Base-by-base conservation (phyloP, 2,113 vertebrate species). In the Protobothrops flavoviridis region DNA sequence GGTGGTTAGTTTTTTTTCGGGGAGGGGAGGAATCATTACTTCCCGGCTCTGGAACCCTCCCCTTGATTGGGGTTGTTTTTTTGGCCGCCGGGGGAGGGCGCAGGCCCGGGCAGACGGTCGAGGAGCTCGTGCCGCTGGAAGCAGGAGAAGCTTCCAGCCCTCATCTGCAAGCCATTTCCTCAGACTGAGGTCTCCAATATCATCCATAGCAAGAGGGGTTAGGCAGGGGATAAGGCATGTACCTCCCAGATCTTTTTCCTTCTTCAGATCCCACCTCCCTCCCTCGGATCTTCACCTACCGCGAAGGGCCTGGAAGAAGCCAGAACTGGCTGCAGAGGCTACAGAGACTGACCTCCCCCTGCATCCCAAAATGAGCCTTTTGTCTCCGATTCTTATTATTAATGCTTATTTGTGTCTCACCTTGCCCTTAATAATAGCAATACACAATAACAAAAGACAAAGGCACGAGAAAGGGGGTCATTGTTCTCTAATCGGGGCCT, bases 151-250 rank as follows among this genome's bases (percentile, higher is more conserved):
- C 50, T 23, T 29, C 55, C 74, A 86, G 56, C 52, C 74, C 48
- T 90, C 92, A 93, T 90, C 88, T 93, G 92, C 88, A 85, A 86
- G 29, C 43, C 92, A 90, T 93, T 93, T 93, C 21, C 74, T 86
- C 43, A 39, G 50, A 48, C 91, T 0, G 29, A 88, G 59, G 15
- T 53, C 86, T 92, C 86, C 24, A 57, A 1, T 43, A 29, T 48
- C 43, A 13, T 3, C 26, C 29, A 13, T 3, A 29, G 50, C 55
- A 0, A 81, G 55, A 20, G 56, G 55, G 21, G 5, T 45, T 48
- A 55, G 45, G 43, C 48, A 48, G 26, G 55, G 10, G 48, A 2
- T 5, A 12, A n/a, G 55, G 26, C 56, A 90, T 59, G 5, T 2
- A 85, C 29, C 50, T 56, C 33, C 21, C 45, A 50, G 33, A 52